Evolutionary conservation across 2,113 vertebrate species (phyloP), one percentile per base, ranked within the genome.

Genomic region (Antennarius striatus): DNA sequence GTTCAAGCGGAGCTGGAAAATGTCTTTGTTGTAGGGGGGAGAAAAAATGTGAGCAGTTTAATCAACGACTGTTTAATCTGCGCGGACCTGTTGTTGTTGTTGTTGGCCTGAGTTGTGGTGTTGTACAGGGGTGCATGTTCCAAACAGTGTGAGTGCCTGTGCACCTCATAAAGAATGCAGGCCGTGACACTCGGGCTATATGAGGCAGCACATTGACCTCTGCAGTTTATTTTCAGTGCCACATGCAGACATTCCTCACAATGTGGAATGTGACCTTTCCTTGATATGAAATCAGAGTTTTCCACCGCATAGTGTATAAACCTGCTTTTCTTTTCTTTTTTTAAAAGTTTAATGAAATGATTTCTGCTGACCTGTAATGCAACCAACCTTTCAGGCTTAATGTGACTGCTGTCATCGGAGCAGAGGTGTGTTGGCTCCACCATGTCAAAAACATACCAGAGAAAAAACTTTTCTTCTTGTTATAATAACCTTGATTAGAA

Each of bases 211-310:
- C n/a, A 48, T 32, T 32, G 59, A 71, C 73, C 61, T 64, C 45
- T 62, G 72, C 14, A 22, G 56, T 59, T 80, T 85, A 80, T 85
- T 83, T 78, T 56, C 68, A 74, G 66, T 40, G 28, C 2, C 5
- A 63, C 39, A 58, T 64, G 47, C 58, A 56, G 50, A 60, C 67
- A 68, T 81, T 73, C 63, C 14, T 67, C n/a, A n/a, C 55, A 5
- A 5, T 77, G 52, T 58, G 28, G 63, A 82, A 81, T 14, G 63
- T 10, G 62, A 77, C 60, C 56, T 59, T 36, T 54, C 2, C 9
- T 70, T 78, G 65, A 56, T 57, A 40, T 22, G 13, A 40, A 58
- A 63, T 68, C 1, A 32, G 13, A 32, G 11, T 60, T 62, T 68
- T 70, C 56, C 70, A 50, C 17, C 39, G 39, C 39, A 22, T 22